Evolutionary conservation across 2,797 vertebrate species (phyloP).

Genomic region (Meda fulgida): DNA sequence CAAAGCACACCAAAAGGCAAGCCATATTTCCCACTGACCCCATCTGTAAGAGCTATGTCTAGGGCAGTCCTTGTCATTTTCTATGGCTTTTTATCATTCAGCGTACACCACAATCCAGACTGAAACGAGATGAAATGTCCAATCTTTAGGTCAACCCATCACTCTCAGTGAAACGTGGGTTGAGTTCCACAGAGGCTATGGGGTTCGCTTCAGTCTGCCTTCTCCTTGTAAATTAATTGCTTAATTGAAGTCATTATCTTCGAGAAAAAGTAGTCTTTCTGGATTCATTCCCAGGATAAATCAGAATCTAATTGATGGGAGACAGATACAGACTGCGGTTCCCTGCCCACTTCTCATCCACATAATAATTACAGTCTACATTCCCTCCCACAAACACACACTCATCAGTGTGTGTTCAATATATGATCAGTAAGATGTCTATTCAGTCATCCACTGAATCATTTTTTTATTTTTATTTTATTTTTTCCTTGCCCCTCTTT

Average conservation of each 20-base stretch:
- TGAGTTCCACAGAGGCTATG: conserved; percentile 36
- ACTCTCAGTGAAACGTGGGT: conserved; percentile 51
- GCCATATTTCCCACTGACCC: conserved; percentile 8
- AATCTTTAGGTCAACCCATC: conserved; percentile 42
- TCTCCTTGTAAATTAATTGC: conserved; percentile 56
- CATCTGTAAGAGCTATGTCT: background rate
- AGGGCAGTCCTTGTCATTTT: conserved; percentile 22
- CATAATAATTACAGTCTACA: conserved; percentile 28
- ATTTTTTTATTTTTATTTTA: background rate
- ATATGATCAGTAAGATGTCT: background rate
- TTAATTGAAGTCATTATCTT: conserved; percentile 63
- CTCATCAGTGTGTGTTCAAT: conserved; percentile 68
- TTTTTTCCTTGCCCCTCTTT: background rate
- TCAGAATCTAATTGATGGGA: conserved; percentile 51
- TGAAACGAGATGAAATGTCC: conserved; percentile 35
- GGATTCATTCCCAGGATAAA: conserved; percentile 44
- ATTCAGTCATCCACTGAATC: background rate
- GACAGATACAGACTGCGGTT: conserved; percentile 41
- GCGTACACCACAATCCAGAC: background rate
- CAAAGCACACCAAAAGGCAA: background rate
- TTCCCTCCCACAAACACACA: conserved; percentile 26
- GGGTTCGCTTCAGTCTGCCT: conserved; percentile 16
- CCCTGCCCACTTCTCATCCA: conserved; percentile 31
- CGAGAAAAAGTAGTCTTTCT: conserved; percentile 42
- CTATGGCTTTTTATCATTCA: conserved; percentile 33